Evolutionary conservation across 2,113 vertebrate genomes (phyloP).

Genomic region (Butorides virescens): DNA sequence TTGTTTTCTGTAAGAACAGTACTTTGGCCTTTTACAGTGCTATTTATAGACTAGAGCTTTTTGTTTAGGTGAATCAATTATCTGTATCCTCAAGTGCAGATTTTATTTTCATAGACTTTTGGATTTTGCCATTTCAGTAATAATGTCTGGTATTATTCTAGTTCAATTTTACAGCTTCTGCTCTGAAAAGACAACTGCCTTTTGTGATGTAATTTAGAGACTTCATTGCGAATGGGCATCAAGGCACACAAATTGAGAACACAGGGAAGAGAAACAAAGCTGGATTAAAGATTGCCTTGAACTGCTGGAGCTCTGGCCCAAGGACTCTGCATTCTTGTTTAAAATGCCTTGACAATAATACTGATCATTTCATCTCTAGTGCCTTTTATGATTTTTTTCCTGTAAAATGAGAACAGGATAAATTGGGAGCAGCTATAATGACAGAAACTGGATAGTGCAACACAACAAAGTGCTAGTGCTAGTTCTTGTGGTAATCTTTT

Average conservation of each 20-base stretch:
- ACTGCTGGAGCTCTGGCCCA: slow-evolving; percentile 30
- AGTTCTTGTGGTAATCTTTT: slow-evolving; percentile 10
- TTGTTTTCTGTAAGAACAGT: neutral
- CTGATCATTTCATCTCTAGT: slow-evolving; percentile 47
- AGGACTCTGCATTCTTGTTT: slow-evolving; percentile 47
- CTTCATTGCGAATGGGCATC: neutral
- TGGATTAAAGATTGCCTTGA: slow-evolving; percentile 50
- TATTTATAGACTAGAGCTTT: neutral
- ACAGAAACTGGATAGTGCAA: neutral
- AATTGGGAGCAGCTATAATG: slow-evolving; percentile 31
- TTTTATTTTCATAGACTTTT: slow-evolving; percentile 4
- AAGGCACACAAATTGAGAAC: slow-evolving; percentile 32
- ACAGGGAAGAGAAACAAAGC: slow-evolving; percentile 24
- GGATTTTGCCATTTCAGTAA: slow-evolving; percentile 29
- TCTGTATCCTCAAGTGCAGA: neutral
- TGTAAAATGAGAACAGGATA: slow-evolving; percentile 38
- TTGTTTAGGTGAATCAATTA: slow-evolving; percentile 36
- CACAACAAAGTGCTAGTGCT: neutral
- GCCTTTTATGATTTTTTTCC: slow-evolving; percentile 19
- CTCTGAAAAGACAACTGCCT: neutral
- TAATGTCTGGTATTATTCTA: neutral
- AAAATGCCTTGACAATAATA: slow-evolving; percentile 37
- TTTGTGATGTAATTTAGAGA: slow-evolving; percentile 37
- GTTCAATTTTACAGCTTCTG: neutral
- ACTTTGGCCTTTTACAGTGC: neutral